These are phyloP conservation scores for Pseudomyrmex cubaensis DNA, from an alignment of 1,140 invertebrate species.

Conservation along the genomic window DNA sequence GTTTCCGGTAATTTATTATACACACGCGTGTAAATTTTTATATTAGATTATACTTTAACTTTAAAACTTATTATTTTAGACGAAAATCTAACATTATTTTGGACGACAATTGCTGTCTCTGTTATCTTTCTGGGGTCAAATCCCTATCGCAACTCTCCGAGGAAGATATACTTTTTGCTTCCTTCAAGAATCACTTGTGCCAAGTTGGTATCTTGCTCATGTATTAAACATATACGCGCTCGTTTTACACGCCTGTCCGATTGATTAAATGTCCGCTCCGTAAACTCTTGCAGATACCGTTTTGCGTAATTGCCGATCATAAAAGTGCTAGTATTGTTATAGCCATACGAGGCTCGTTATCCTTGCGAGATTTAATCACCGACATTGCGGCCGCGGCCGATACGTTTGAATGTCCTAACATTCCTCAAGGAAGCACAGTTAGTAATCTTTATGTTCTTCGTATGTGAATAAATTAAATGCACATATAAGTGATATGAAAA, in stretches of 20 bases:
- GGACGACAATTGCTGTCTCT: slow-evolving; percentile 96
- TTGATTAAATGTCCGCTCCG: slow-evolving; percentile 4
- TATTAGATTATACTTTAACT: too few species aligned
- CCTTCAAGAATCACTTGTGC: slow-evolving; percentile 94
- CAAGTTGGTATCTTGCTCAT: slow-evolving; percentile 85
- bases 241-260: background rate
- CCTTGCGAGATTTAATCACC: slow-evolving; percentile 94
- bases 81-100: slow-evolving; percentile 89
- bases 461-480: background rate
- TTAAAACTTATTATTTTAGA: slow-evolving; percentile 76
- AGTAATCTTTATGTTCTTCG: slow-evolving; percentile 36
- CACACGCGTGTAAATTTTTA: too few species aligned
- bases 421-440: slow-evolving; percentile 89
- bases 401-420: slow-evolving; percentile 90
- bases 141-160: slow-evolving; percentile 90
- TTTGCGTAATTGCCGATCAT: slow-evolving; percentile 94
- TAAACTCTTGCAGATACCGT: slow-evolving; percentile 89
- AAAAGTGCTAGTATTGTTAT: slow-evolving; percentile 93
- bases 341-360: slow-evolving; percentile 94
- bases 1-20: slow-evolving; percentile 87
- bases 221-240: background rate
- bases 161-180: slow-evolving; percentile 94
- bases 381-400: slow-evolving; percentile 94
- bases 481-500: background rate
- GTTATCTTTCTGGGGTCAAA: slow-evolving; percentile 93